A percentile compares a stretch with the other conserved stretches of the same genome.
Conservation (phyloP, 2,797 vertebrate genomes). For the Channa striata region DNA sequence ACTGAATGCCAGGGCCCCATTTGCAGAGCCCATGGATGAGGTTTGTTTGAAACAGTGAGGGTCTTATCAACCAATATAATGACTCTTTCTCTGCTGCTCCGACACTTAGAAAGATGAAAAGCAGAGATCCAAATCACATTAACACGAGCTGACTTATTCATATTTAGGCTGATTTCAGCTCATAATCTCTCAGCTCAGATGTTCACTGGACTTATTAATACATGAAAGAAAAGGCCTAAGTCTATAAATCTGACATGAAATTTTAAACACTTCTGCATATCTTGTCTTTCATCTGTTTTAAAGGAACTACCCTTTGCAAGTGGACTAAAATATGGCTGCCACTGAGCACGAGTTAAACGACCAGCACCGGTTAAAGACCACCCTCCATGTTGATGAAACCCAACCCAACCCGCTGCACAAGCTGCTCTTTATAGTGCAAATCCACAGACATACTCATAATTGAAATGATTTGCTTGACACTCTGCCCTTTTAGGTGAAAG, state of each 20-base stretch:
- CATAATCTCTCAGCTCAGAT: constrained; percentile 84
- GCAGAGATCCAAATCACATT: constrained; percentile 78
- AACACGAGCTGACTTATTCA: constrained; percentile 85
- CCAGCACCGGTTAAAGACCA: constrained; percentile 67
- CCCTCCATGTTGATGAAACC: constrained; percentile 72
- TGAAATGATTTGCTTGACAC: constrained; percentile 76
- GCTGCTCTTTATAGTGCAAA: constrained; percentile 76
- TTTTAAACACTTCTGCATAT: constrained; percentile 82
- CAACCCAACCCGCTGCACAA: constrained; percentile 41
- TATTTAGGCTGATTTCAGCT: constrained; percentile 84
- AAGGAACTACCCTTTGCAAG: constrained; percentile 73
- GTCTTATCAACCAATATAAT: constrained; percentile 68
- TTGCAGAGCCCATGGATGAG: constrained; percentile 29
- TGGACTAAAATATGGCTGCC: constrained; percentile 74
- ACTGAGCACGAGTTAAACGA: constrained; percentile 69
- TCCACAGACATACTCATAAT: constrained; percentile 62
- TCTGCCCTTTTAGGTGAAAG: constrained; percentile 62
- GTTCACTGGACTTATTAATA: constrained; percentile 84
- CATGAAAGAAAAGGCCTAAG: constrained; percentile 85
- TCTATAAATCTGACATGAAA: constrained; percentile 85
- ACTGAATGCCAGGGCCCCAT: constrained; percentile 9
- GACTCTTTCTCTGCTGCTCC: constrained; percentile 65
- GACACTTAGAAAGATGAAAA: constrained; percentile 84
- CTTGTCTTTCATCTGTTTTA: constrained; percentile 82
- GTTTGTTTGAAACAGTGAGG: constrained; percentile 59